Base-by-base conservation (phyloP, 2,888 invertebrate genomes). In the Tetrapedia diversipes region DNA sequence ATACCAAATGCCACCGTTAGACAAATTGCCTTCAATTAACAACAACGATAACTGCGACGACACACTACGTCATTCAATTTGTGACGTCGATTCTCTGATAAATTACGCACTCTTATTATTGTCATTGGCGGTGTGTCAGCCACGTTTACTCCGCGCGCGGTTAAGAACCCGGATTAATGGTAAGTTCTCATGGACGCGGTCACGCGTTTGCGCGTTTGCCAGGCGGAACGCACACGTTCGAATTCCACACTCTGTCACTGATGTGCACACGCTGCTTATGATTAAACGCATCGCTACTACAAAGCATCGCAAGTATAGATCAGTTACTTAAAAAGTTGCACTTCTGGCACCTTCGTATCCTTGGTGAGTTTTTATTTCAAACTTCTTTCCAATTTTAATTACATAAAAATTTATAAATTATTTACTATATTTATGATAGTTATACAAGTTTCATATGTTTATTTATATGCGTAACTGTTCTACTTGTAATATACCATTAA, bases 81-180 rank as follows among this genome's bases (percentile, higher is more conserved):
- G 71, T 83, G 84, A 83, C 83, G 82, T 84, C 66, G 63, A 54
- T 65, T 39, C 49, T 47, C 45, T 81, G 79, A 83, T 79, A 79
- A 83, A 83, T 83, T 83, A 83, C 84, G 72, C 77, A 80, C 67
- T 79, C 68, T 74, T 79, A 72, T 81, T 80, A 79, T 81, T 70
- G 77, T 80, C 54, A 77, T 79, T 54, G 64, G 72, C 77, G 77
- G 67, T 69, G 78, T 71, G 83, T 76, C 71, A 64, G 79, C 72
- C 79, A 77, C 83, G 83, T 77, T 83, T 79, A 74, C 79, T 74
- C 72, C 61, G 75, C 68, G 81, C 83, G 81, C 84, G 84, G 82
- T 84, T 82, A 83, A 84, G 81, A 85, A 77, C 84, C 81, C 81
- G 80, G 81, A 86, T 86, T 86, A 84, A 86, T 86, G 86, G 84